These are phyloP conservation scores for Eupithecia abbreviata DNA, from an alignment of 2,888 invertebrate genomes.

Conservation along the genomic window DNA sequence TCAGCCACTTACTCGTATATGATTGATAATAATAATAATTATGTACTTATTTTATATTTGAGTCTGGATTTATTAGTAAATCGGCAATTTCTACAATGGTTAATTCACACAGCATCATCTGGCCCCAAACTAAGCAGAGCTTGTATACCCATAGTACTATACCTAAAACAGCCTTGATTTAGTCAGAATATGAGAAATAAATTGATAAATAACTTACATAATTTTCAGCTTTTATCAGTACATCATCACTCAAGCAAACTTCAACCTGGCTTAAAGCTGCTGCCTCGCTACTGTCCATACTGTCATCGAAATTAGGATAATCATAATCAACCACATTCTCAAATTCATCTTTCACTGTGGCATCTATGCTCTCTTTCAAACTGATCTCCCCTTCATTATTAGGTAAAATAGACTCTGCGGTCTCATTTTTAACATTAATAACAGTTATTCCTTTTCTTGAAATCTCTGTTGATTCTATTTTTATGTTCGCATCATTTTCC, in stretches of 20 bases:
- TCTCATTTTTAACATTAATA: slow-evolving; percentile 31
- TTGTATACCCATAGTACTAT: background rate
- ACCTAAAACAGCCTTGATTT: background rate
- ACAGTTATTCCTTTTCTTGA: slow-evolving; percentile 24
- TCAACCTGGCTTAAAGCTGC: slow-evolving; percentile 70
- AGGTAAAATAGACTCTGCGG: slow-evolving; percentile 29
- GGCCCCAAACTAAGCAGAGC: background rate
- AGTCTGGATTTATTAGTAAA: background rate
- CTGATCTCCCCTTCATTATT: slow-evolving; percentile 39
- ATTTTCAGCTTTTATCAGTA: slow-evolving; percentile 60
- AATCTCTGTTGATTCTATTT: slow-evolving; percentile 20
- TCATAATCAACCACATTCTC: slow-evolving; percentile 61
- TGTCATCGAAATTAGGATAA: slow-evolving; percentile 68
- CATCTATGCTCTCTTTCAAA: slow-evolving; percentile 40
- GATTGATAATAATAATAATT: too few relatives aligned
- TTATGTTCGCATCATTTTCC: slow-evolving; percentile 5
- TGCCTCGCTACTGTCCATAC: slow-evolving; percentile 71
- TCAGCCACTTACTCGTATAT: too few relatives aligned
- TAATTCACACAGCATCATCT: background rate
- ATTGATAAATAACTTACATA: slow-evolving; percentile 27
- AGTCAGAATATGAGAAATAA: background rate
- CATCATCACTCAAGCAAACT: slow-evolving; percentile 67
- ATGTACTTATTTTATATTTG: too few relatives aligned
- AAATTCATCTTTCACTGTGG: slow-evolving; percentile 62
- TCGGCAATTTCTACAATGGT: background rate